Conservation (phyloP, 2,888 invertebrate species). For the Orgyia antiqua region DNA sequence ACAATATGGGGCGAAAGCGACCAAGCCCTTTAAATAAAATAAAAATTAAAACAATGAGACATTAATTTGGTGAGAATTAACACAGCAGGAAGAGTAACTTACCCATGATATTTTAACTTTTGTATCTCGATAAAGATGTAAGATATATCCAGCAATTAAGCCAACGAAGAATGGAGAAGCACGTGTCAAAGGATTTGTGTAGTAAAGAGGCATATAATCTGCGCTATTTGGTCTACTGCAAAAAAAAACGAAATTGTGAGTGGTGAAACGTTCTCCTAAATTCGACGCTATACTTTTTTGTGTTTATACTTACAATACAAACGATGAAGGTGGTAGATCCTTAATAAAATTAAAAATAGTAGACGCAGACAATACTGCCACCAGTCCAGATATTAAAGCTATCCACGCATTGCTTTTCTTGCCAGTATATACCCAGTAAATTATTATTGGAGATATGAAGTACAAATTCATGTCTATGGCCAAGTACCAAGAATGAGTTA, state of each 20-base stretch:
- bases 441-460: constrained; percentile 31
- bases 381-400: constrained; percentile 18
- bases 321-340: constrained; percentile 35
- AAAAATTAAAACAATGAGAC: no score
- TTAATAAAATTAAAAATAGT: constrained; percentile 47
- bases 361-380: constrained; percentile 26
- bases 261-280: no score
- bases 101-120: constrained; percentile 28
- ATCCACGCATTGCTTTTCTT: constrained; percentile 29
- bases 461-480: constrained; percentile 40
- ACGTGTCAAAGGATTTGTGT: constrained; percentile 45
- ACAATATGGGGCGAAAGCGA: no score
- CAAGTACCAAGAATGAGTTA: constrained; percentile 37
- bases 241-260: no score
- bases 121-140: constrained; percentile 25
- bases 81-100: no score
- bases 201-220: constrained; percentile 26
- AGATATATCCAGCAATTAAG: constrained; percentile 43
- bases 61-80: no score
- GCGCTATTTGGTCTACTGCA: no score
- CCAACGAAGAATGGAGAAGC: constrained; percentile 42
- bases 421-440: constrained; percentile 31
- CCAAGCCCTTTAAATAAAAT: no score
- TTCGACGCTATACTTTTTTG: no score
- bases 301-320: constrained; percentile 12